Conservation (phyloP, 2,113 vertebrate genomes). For the Callithrix jacchus region DNA sequence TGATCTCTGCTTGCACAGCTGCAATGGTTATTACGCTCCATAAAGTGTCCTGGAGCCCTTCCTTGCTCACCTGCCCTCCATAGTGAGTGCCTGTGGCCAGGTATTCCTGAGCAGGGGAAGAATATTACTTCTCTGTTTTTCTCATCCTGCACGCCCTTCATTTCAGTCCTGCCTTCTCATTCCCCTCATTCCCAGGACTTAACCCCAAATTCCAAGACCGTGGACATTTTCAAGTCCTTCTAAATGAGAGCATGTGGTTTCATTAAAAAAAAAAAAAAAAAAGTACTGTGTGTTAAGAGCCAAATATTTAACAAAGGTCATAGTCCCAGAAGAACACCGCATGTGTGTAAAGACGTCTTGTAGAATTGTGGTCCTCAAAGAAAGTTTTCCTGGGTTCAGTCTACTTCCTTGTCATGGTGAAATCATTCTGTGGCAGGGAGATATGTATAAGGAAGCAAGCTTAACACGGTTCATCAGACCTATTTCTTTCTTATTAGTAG, state of each 20-base stretch:
- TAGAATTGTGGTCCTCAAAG: not conserved
- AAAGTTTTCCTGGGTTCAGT: not conserved
- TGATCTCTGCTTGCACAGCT: slow-evolving; percentile 81
- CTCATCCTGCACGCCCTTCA: not conserved
- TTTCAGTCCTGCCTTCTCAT: not conserved
- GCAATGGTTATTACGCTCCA: slow-evolving; percentile 55
- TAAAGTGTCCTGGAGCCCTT: slow-evolving; percentile 45
- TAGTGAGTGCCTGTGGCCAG: not conserved
- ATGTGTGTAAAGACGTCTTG: not conserved
- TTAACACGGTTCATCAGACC: not conserved
- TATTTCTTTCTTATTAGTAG: not conserved
- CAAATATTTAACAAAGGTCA: not conserved
- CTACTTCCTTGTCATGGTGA: no score
- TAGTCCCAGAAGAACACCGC: not conserved
- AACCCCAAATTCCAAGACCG: slow-evolving; percentile 40
- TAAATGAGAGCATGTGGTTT: slow-evolving; percentile 13
- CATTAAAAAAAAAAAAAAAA: rapidly evolving
- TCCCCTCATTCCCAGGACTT: slow-evolving; percentile 18
- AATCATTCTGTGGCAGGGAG: no score
- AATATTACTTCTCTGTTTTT: not conserved
- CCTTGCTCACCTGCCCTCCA: slow-evolving; percentile 67
- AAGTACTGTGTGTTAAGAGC: not conserved
- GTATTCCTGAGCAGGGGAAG: not conserved
- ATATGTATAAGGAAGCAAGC: not conserved
- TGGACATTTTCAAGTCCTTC: slow-evolving; percentile 29